A percentile compares a stretch with the other conserved stretches of the same genome.
phyloP scores from a whole-genome alignment of 2,888 invertebrate genomes.

The Cryptosula pallasiana region DNA sequence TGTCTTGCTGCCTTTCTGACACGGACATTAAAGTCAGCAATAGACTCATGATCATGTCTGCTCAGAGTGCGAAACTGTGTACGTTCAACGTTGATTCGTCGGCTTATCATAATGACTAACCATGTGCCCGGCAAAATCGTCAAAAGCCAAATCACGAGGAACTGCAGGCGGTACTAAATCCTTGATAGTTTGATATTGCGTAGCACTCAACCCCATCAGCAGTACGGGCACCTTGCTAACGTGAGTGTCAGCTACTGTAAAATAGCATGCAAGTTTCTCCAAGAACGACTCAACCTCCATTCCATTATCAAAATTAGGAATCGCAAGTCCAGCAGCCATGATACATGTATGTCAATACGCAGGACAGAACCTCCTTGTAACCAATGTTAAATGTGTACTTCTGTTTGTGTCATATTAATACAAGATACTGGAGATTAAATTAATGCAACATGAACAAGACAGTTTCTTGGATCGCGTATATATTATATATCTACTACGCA shows the following conservation, averaged over 20 bases:
- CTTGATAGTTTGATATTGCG: not conserved
- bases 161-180: not conserved
- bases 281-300: not conserved
- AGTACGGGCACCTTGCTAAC: not conserved
- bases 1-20: not conserved
- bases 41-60: too few relatives aligned
- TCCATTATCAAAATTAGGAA: not conserved
- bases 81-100: slow-evolving; percentile 2
- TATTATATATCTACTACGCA: too few relatives aligned
- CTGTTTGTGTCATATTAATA: too few relatives aligned
- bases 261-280: not conserved
- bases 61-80: not conserved
- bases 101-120: too few relatives aligned
- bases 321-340: not conserved
- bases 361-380: too few relatives aligned
- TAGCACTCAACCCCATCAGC: not conserved
- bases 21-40: not conserved
- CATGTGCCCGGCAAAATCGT: not conserved
- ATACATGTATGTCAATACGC: too few relatives aligned
- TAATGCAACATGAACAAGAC: too few relatives aligned
- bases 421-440: too few relatives aligned
- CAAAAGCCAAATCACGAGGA: not conserved
- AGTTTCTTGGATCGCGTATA: too few relatives aligned
- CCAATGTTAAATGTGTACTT: too few relatives aligned
- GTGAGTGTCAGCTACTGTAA: not conserved